Base-by-base conservation (phyloP, 2,888 invertebrate genomes). In the Conistra vaccinii region DNA sequence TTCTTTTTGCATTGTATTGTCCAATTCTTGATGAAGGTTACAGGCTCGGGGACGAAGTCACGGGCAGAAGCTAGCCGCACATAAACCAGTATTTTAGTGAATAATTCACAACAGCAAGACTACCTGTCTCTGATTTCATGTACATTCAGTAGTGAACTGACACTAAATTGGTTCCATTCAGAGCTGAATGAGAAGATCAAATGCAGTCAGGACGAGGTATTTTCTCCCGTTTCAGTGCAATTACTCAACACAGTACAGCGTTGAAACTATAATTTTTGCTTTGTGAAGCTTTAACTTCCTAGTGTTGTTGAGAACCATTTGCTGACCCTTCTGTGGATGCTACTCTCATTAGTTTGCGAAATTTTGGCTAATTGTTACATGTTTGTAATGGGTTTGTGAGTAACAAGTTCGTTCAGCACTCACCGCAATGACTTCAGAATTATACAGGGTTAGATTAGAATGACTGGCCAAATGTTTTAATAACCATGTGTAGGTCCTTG, bases 151-250 rank as follows among this genome's bases (percentile, higher is more conserved):
- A 85, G 82, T 75, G 84, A 88, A 86, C 86, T 86, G 87, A 86
- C 85, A 81, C 80, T 85, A 90, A 90, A 90, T 91, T 91, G 90
- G 86, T 84, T 70, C 89, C 82, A 91, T 91, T 91, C 90, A 90
- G 79, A 66, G 69, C 69, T 88, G 89, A 90, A 91, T 83, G 89
- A 86, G 88, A 78, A 88, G 88, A 89, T 90, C 88, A 87, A 90
- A 90, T 88, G 87, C 85, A 88, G 86, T 87, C 85, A 87, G 76
- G 69, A 77, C 79, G 76, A 74, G 81, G 81, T 79, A 85, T 85
- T 87, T 87, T 84, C 80, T 76, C 76, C 73, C 83, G 78, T 88
- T 89, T 81, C 78, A 85, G 51, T 76, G 84, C 85, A 87, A 90
- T 86, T 85, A 84, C 83, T 83, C 78, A 71, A 69, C 81, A 80